Conservation (phyloP, 2,113 vertebrate genomes). For the Myrmecophaga tridactyla region DNA sequence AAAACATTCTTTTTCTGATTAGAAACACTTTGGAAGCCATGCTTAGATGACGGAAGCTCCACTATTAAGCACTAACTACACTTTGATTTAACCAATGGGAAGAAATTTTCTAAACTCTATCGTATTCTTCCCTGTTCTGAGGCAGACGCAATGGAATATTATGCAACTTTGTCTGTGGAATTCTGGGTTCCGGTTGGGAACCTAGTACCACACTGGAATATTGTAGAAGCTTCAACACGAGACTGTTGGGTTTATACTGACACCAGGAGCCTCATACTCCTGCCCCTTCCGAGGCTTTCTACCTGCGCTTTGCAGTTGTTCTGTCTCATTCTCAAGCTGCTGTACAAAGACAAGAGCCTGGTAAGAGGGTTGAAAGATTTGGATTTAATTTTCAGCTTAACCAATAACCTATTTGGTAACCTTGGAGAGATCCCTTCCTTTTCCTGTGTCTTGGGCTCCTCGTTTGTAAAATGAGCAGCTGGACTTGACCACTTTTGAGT, state of each 20-base stretch:
- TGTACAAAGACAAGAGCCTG: neutral
- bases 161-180: neutral
- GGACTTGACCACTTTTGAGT: neutral
- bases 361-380: neutral
- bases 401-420: no score
- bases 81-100: neutral
- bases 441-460: neutral
- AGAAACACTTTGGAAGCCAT: neutral
- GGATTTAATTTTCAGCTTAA: neutral
- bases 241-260: neutral
- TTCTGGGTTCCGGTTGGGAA: neutral
- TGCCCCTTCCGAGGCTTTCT: neutral
- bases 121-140: neutral
- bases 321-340: neutral
- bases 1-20: neutral
- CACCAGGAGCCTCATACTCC: rapidly evolving
- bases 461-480: neutral
- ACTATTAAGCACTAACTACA: neutral
- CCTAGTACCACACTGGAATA: neutral
- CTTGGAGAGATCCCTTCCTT: rapidly evolving
- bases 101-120: neutral
- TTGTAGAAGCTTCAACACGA: neutral
- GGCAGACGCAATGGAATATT: neutral
- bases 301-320: neutral
- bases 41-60: neutral